Evolutionary conservation across 2,888 invertebrate species (phyloP), one percentile per base, ranked within the genome.

Genomic region (Drosophila borborema): DNA sequence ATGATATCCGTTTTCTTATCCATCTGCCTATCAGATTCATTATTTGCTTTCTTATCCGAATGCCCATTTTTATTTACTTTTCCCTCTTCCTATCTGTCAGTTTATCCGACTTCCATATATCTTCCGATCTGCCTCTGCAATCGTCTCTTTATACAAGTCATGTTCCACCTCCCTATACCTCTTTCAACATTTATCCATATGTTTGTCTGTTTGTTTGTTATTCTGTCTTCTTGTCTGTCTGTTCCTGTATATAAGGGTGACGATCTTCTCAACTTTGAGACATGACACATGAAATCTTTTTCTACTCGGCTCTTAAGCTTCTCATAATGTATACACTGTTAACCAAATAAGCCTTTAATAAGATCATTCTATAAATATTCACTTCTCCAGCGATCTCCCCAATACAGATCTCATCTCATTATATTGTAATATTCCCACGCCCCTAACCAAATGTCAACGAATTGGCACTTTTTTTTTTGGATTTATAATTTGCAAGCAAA

Each of bases 401-500:
- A 12, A 34, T 18, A 18, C n/a, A 6, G 16, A 41, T 38, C 40
- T 18, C 18, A 34, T 36, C 36, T 41, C 31, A 28, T 49, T 63
- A 45, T 40, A 23, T 36, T 55, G 34, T 54, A 20, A n/a, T 48
- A 48, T 78, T 78, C 77, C 66, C 80, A 80, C 80, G 80, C 69
- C 54, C 41, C 41, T 60, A n/a, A 12, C 43, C n/a, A 48, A 64
- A 45, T 75, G 80, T 64, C 80, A 72, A 76, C 62, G 49, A 65
- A 72, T 68, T 66, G 76, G 68, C 66, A 56, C 72, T 76, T 76
- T 69, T 46, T 46, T 14, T 73, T 80, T 40, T 1, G 41, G 14
- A 23, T 76, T 78, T 61, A 73, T 49, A 67, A 73, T 80, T 80
- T 73, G 80, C 80, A 36, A 48, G 36, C 51, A 18, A 56, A n/a